Evolutionary conservation across 2,113 vertebrate species (phyloP).

Genomic region (Xenopus borealis): DNA sequence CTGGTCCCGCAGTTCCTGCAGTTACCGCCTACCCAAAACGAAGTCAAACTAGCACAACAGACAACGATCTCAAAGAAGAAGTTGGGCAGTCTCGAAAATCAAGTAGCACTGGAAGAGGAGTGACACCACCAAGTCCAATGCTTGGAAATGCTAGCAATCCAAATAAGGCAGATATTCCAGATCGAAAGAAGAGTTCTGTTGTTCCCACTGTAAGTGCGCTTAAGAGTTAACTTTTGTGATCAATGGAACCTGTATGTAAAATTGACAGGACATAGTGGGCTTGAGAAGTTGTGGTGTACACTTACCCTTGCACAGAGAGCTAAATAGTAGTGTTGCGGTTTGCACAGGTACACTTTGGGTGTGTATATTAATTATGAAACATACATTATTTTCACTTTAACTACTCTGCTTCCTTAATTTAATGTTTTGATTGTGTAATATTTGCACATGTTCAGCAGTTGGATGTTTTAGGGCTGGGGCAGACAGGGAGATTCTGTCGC

Average conservation of each 20-base stretch:
- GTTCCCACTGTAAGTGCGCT: conserved; percentile 80
- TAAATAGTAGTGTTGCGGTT: too few relatives aligned
- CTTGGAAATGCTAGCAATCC: conserved; percentile 94
- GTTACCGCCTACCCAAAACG: conserved; percentile 84
- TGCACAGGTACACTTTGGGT: too few relatives aligned
- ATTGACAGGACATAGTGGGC: neutral
- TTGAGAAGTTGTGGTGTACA: neutral
- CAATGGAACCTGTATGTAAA: neutral
- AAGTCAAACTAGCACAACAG: conserved; percentile 84
- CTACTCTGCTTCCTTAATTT: too few relatives aligned
- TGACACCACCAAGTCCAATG: conserved; percentile 87
- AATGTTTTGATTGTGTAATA: too few relatives aligned
- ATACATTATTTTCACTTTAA: too few relatives aligned
- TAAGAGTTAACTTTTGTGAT: neutral
- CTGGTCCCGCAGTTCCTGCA: conserved; percentile 79
- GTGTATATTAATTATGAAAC: too few relatives aligned
- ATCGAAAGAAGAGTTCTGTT: conserved; percentile 85
- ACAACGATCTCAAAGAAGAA: conserved; percentile 83
- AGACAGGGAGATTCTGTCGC: too few relatives aligned
- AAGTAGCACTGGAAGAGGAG: conserved; percentile 70
- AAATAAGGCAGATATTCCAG: conserved; percentile 96
- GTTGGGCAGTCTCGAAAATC: conserved; percentile 80
- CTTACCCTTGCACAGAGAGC: neutral
- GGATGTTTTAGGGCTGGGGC: too few relatives aligned
- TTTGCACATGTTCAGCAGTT: too few relatives aligned